Evolutionary conservation across 2,888 invertebrate genomes (phyloP).

Genomic region (Sycophila texana): DNA sequence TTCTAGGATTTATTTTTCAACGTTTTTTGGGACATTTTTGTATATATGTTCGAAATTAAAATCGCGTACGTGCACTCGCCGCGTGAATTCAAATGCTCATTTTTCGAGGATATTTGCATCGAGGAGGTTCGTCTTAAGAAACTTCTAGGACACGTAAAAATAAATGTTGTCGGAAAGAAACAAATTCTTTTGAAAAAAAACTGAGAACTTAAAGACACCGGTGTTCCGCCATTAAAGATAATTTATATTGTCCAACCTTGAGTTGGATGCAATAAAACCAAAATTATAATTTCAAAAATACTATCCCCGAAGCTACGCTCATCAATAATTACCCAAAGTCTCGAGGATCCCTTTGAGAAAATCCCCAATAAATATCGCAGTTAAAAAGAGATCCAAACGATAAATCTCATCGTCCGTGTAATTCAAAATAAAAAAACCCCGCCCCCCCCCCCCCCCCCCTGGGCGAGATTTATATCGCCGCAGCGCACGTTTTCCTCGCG

Average conservation of each 20-base stretch:
- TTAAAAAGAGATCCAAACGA: not conserved
- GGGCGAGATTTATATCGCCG: conserved; percentile 5
- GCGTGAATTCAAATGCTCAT: conserved; percentile 26
- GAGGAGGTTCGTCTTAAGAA: too few species aligned
- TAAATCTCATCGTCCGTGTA: not conserved
- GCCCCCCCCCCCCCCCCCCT: not conserved
- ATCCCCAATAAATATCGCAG: not conserved
- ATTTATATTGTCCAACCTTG: too few species aligned
- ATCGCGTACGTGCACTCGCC: not conserved
- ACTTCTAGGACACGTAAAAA: too few species aligned
- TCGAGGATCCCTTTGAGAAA: not conserved
- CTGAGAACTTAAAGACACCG: not conserved
- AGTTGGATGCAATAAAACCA: too few species aligned
- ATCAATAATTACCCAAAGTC: too few species aligned
- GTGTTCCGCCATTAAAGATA: not conserved
- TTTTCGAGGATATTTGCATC: not conserved
- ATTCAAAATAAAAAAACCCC: conserved; percentile 9
- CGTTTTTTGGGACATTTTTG: conserved; percentile 17
- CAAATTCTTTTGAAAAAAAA: not conserved
- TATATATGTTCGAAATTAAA: conserved; percentile 16
- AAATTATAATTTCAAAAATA: too few species aligned
- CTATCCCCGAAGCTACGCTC: too few species aligned
- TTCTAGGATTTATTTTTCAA: conserved; percentile 14
- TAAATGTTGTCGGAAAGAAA: not conserved
- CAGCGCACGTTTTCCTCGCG: not conserved